Percentiles rank a stretch among this genome's conserved stretches.
Conservation (phyloP, 2,113 vertebrate genomes). For the Prochilodus magdalenae region DNA sequence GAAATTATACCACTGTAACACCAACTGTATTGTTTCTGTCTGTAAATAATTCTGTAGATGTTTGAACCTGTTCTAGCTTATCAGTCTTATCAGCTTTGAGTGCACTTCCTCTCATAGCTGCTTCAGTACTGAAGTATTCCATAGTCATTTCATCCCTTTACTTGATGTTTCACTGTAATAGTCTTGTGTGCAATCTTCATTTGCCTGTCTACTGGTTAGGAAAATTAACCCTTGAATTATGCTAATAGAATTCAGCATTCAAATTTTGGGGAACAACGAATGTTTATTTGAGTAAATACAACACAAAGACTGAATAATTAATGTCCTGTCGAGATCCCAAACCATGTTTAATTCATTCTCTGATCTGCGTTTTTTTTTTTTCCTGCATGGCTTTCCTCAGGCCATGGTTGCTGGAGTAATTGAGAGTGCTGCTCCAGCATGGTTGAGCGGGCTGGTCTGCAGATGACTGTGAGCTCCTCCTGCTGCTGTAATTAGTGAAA, state of each 20-base stretch:
- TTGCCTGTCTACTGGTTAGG: slow-evolving; percentile 29
- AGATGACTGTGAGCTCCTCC: slow-evolving; percentile 36
- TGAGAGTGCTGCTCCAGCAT: slow-evolving; percentile 51
- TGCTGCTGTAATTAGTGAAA: slow-evolving; percentile 49
- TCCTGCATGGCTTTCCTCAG: slow-evolving; percentile 9
- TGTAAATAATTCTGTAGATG: not conserved
- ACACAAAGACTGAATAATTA: slow-evolving; percentile 64
- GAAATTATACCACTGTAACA: not conserved
- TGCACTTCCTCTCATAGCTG: no score
- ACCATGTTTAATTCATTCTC: slow-evolving; percentile 68
- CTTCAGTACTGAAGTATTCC: not conserved
- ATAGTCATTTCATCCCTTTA: not conserved
- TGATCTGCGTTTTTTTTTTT: slow-evolving; percentile 33
- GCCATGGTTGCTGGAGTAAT: slow-evolving; percentile 57
- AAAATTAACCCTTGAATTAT: slow-evolving; percentile 35
- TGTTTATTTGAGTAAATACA: slow-evolving; percentile 69
- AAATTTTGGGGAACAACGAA: slow-evolving; percentile 49
- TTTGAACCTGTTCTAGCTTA: not conserved
- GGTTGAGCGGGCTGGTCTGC: slow-evolving; percentile 37
- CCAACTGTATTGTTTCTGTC: not conserved
- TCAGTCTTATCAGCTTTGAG: not conserved
- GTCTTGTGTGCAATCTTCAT: slow-evolving; percentile 13
- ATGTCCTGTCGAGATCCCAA: slow-evolving; percentile 51
- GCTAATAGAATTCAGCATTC: slow-evolving; percentile 47
- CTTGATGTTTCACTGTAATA: not conserved